Evolutionary conservation across 2,888 invertebrate species (phyloP), one percentile per base, ranked within the genome.

Genomic region (Nematopogon swammerdamellus): DNA sequence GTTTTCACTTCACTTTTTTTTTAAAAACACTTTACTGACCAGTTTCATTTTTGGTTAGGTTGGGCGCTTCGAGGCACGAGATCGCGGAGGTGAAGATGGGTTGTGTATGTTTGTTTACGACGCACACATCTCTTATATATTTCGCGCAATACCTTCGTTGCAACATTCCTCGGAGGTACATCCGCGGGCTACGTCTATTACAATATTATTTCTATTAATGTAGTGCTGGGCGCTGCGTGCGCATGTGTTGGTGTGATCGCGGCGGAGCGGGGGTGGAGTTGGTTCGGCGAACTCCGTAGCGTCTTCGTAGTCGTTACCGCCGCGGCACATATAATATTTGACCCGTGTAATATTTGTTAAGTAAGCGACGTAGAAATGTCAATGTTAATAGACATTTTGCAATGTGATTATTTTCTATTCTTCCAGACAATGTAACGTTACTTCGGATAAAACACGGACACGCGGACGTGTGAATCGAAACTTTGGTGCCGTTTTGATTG

Each of bases 101-200:
- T 8, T 14, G 36, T 36, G 36, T 36, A 14, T 36, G 36, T 36
- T 36, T 36, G 36, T 36, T 14, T 14, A 36, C 36, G 36, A 36
- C 62, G 62, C 61, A 63, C 68, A 65, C 61, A 63, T 67, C 67
- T 71, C 73, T 77, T 79, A 75, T 79, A 76, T 76, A 68, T 73
- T 70, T 72, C 70, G 69, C 72, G 70, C 70, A 71, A 68, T 67
- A 65, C 65, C 52, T 55, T 36, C 58, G 63, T 77, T 77, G 68
- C 77, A 70, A 71, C 72, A 76, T 58, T 46, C 50, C 58, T 36
- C 36, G 3, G 14, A 3, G 14, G 11, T 14, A 14, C 36, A 8
- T 8, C 8, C 36, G 36, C 4, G 11, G 36, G 25, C 25, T 25
- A 25, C 25, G 25, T 25, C 4, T 14, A 36, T 36, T 36, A 14